Percentiles rank a stretch among this genome's conserved stretches.
These are phyloP conservation scores for Chiridota heheva DNA, from an alignment of 35 echinoderm and acorn worm species.

Conservation along the genomic window DNA sequence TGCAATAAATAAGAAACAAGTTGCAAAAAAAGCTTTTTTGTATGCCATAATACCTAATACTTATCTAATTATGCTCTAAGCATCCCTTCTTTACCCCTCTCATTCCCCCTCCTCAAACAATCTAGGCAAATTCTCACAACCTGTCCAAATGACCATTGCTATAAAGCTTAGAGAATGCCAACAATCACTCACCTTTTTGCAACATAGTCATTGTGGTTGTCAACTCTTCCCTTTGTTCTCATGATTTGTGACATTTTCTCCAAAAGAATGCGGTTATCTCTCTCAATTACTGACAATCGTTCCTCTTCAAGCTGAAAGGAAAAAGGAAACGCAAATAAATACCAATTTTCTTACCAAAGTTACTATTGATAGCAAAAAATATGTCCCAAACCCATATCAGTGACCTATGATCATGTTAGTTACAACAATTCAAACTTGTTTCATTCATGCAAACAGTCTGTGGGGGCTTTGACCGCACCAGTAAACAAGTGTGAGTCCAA, in stretches of 20 bases:
- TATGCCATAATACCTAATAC: no score
- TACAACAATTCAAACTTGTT: neutral
- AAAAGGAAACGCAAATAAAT: neutral
- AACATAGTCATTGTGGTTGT: constrained; percentile 90
- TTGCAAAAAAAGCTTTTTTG: no score
- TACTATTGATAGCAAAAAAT: no score
- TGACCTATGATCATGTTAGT: neutral
- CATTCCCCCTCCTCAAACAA: no score
- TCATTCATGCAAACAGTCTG: neutral
- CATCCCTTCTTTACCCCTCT: no score
- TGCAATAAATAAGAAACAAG: no score
- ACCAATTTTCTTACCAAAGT: neutral
- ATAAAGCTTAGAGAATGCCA: no score
- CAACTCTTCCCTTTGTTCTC: constrained; percentile 88
- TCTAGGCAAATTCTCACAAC: no score
- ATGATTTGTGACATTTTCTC: constrained; percentile 99
- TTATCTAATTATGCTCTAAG: no score
- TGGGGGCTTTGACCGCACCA: neutral
- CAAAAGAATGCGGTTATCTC: constrained; percentile 91
- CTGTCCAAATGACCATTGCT: no score
- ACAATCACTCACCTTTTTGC: constrained; percentile 86
- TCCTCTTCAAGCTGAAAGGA: constrained; percentile 84
- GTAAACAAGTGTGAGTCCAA: neutral
- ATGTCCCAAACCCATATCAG: neutral
- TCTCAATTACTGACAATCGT: constrained; percentile 75